These are phyloP conservation scores for Brachyalestes nurse DNA, from an alignment of 2,797 vertebrate species.

Conservation along the genomic window DNA sequence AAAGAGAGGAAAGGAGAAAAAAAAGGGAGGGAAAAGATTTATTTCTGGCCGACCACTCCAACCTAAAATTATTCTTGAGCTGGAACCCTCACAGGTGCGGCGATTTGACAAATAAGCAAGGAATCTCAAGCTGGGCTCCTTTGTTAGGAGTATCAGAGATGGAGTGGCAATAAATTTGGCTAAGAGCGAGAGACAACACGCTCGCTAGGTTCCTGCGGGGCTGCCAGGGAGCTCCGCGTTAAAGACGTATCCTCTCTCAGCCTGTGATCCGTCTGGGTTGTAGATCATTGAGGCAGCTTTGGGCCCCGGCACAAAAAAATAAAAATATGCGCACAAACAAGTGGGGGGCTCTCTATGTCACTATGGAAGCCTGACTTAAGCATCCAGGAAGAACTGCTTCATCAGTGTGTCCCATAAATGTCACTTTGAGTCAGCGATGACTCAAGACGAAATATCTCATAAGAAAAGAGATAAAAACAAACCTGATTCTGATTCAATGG, in stretches of 20 bases:
- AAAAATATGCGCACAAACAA: conserved; percentile 52
- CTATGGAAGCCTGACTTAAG: conserved; percentile 67
- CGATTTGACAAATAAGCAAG: conserved; percentile 91
- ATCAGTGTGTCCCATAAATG: conserved; percentile 81
- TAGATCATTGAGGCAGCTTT: conserved; percentile 74
- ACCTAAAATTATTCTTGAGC: conserved; percentile 90
- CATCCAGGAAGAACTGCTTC: conserved; percentile 73
- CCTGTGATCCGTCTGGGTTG: conserved; percentile 71
- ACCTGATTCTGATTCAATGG: conserved; percentile 64
- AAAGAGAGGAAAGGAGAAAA: conserved; percentile 35
- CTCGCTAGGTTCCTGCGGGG: conserved; percentile 78
- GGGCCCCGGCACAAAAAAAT: conserved; percentile 60
- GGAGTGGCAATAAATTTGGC: conserved; percentile 93
- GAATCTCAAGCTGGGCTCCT: conserved; percentile 81
- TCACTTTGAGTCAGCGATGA: conserved; percentile 79
- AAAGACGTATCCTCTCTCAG: conserved; percentile 78
- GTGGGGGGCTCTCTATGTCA: conserved; percentile 67
- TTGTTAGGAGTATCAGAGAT: conserved; percentile 84
- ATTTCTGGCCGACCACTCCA: conserved; percentile 81
- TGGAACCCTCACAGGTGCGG: conserved; percentile 91
- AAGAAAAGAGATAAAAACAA: conserved; percentile 66
- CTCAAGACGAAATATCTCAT: conserved; percentile 39
- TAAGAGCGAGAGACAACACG: conserved; percentile 83
- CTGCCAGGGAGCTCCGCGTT: conserved; percentile 71
- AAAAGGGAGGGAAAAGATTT: conserved; percentile 80